Evolutionary conservation across 1,140 invertebrate genomes (phyloP), one percentile per base, ranked within the genome.

Genomic region (Drosophila rhopaloa): DNA sequence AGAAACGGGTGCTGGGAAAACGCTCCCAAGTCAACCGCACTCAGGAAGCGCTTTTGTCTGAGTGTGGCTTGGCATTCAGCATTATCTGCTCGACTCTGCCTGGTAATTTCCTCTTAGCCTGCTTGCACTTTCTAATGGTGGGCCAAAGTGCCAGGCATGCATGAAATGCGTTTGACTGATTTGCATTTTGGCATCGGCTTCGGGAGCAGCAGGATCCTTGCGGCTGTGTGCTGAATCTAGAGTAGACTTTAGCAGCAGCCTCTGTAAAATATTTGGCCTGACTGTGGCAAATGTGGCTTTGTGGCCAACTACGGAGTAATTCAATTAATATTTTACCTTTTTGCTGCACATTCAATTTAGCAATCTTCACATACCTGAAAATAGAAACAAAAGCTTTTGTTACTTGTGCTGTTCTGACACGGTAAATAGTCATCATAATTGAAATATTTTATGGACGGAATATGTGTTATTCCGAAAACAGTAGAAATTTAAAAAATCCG

Each of bases 111-210:
- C 35, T 47, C 65, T 35, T 47, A 57, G 63, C 27, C 27, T 16
- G n/a, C 37, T 48, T 67, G 32, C 29, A 29, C 27, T 19, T 24
- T 10, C 54, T 43, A 14, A 19, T 5, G 14, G 9, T 37, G 19
- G 48, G 29, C 3, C 40, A 55, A 55, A 79, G 67, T 71, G 67
- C 63, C 47, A 74, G 43, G 58, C 72, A 85, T 81, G 81, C 81
- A 85, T 84, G 77, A 77, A 85, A 84, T 85, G 81, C 75, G 74
- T 80, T 84, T 76, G 75, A 82, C 70, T 85, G 80, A 85, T 85
- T 85, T 86, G 83, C 82, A 85, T 88, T 81, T 86, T 46, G 43
- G 46, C 43, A 37, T 54, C 16, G 46, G 72, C 27, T 29, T 14
- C 65, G 54, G 60, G 58, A 54, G n/a, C n/a, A 19, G n/a, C 29